Evolutionary conservation across 2,888 invertebrate genomes (phyloP).

Genomic region (Pachliopta kotzebuea): DNA sequence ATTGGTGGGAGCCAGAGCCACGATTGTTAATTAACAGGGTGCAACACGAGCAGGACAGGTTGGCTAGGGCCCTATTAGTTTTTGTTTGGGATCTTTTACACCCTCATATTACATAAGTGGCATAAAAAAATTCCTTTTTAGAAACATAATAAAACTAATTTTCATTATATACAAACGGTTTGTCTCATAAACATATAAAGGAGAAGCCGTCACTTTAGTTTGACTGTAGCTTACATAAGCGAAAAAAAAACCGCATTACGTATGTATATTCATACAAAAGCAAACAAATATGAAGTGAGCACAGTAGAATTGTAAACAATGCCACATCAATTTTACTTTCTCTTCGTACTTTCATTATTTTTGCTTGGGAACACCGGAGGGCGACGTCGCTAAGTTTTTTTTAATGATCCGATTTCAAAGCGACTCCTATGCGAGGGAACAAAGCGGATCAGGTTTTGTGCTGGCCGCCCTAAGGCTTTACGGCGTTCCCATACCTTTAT

Average conservation of each 20-base stretch:
- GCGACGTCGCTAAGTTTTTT: constrained; percentile 26
- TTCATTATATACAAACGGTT: no score
- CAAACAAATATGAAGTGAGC: constrained; percentile 11
- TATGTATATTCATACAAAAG: neutral
- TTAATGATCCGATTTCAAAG: constrained; percentile 28
- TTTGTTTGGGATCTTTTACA: no score
- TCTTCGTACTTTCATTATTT: constrained; percentile 25
- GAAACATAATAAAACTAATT: no score
- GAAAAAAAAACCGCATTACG: neutral
- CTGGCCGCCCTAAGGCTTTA: constrained; percentile 7
- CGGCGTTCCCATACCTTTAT: constrained; percentile 8
- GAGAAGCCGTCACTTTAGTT: neutral
- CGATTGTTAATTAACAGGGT: no score
- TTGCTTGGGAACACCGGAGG: constrained; percentile 28
- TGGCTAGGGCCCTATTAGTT: no score
- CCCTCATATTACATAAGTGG: no score
- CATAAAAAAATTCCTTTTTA: no score
- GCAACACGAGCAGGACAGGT: no score
- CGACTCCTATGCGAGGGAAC: constrained; percentile 17
- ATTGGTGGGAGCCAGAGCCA: no score
- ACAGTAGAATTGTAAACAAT: constrained; percentile 25
- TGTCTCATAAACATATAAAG: neutral
- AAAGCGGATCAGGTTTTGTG: constrained; percentile 24
- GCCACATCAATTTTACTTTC: constrained; percentile 29
- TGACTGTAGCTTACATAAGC: neutral